Conservation (phyloP, 2,888 invertebrate species). For the Cordylochernes scorpioides region DNA sequence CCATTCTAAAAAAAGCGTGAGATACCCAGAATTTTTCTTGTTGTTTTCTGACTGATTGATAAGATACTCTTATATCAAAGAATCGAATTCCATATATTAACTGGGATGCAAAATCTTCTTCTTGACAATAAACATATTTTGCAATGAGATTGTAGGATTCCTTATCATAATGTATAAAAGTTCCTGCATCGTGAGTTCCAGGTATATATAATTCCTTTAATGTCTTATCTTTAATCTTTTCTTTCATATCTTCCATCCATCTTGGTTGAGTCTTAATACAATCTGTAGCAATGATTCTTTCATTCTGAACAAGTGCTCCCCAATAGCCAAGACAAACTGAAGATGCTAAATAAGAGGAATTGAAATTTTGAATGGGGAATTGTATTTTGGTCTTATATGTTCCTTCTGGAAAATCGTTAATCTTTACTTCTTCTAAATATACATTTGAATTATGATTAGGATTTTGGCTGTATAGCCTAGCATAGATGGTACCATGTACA, state of each 20-base stretch:
- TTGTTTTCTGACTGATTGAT: slow-evolving; percentile 1
- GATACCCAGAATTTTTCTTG: slow-evolving; percentile 15
- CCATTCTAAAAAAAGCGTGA: slow-evolving; percentile 15
- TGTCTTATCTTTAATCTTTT: slow-evolving; percentile 4
- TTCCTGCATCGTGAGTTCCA: slow-evolving; percentile 11
- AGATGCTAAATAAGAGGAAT: too few species aligned
- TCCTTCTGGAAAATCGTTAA: too few species aligned
- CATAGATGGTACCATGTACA: too few species aligned
- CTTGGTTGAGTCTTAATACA: slow-evolving; percentile 8
- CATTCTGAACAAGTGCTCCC: slow-evolving; percentile 17
- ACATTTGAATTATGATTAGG: too few species aligned
- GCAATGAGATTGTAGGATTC: slow-evolving; percentile 1
- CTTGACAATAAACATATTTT: slow-evolving; percentile 27
- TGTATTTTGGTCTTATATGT: too few species aligned
- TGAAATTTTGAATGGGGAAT: too few species aligned
- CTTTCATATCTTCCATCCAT: slow-evolving; percentile 10
- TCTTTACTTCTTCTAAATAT: too few species aligned
- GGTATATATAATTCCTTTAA: slow-evolving; percentile 9
- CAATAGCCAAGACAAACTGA: slow-evolving; percentile 19
- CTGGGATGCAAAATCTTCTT: slow-evolving; percentile 51
- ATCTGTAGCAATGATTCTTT: slow-evolving; percentile 3
- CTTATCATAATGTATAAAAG: slow-evolving; percentile 6
- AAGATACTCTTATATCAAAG: slow-evolving; percentile 10
- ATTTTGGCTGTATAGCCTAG: too few species aligned
- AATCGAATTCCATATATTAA: slow-evolving; percentile 48